Evolutionary conservation across 2,888 invertebrate genomes (phyloP).

Genomic region (Vanessa cardui): DNA sequence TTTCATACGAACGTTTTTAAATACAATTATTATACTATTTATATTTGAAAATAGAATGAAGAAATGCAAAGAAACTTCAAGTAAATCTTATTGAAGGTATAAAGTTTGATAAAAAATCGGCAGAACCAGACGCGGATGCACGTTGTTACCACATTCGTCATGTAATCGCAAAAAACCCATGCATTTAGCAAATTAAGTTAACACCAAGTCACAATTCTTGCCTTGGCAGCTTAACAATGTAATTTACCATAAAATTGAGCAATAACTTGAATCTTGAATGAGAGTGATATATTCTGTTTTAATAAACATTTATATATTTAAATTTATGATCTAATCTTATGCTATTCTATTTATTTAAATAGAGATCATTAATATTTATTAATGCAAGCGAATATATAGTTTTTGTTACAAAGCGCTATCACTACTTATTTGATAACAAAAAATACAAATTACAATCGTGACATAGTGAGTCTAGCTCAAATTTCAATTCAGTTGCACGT

Average conservation of each 20-base stretch:
- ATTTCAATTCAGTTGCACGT: too few relatives aligned
- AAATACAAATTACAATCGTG: too few relatives aligned
- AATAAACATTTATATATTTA: too few relatives aligned
- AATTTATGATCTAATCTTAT: too few relatives aligned
- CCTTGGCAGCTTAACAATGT: neutral
- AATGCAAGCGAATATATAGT: too few relatives aligned
- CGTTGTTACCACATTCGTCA: slow-evolving; percentile 34
- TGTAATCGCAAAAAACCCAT: slow-evolving; percentile 35
- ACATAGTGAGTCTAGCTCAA: too few relatives aligned
- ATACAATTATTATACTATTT: neutral
- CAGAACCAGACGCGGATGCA: slow-evolving; percentile 32
- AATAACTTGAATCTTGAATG: too few relatives aligned
- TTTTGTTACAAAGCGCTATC: too few relatives aligned
- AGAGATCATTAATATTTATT: too few relatives aligned
- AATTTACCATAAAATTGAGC: neutral
- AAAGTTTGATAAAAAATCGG: neutral
- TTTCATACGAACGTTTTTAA: slow-evolving; percentile 20
- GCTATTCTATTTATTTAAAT: too few relatives aligned
- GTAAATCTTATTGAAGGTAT: neutral
- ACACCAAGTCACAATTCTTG: neutral
- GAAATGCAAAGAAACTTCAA: neutral
- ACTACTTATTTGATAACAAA: too few relatives aligned
- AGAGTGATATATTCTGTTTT: too few relatives aligned
- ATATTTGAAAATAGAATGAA: neutral
- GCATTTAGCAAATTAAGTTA: slow-evolving; percentile 7